phyloP scores from a whole-genome alignment of 2,113 vertebrate species.

The Uria aalge region DNA sequence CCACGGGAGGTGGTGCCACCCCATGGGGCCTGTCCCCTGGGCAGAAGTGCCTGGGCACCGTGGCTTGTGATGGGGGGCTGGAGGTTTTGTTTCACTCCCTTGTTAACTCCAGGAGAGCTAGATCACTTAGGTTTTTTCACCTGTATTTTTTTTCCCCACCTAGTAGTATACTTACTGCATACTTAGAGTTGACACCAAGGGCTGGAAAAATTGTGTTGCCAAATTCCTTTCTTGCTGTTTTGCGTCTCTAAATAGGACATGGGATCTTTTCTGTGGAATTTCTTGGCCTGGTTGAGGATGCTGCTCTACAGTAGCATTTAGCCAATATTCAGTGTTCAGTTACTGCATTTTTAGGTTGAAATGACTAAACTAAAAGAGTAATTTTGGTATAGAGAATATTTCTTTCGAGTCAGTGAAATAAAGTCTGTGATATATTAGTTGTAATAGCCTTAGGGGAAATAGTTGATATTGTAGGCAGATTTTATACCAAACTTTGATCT shows the following conservation, averaged over 20 bases:
- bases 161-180: too few relatives aligned
- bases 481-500: neutral
- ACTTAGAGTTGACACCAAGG: rapidly evolving
- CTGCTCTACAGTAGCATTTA: neutral
- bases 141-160: rapidly evolving
- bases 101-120: neutral
- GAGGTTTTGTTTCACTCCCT: too few relatives aligned
- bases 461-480: neutral
- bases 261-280: neutral
- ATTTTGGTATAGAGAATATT: neutral
- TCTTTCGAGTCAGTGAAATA: neutral
- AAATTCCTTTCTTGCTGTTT: neutral
- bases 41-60: rapidly evolving
- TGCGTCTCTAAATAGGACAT: neutral
- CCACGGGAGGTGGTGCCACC: rapidly evolving
- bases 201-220: neutral
- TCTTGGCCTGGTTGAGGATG: neutral
- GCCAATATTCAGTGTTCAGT: neutral
- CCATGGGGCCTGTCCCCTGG: rapidly evolving
- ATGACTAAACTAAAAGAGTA: neutral
- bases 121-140: rapidly evolving
- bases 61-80: rapidly evolving
- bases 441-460: neutral
- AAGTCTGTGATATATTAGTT: neutral
- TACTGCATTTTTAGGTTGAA: neutral